Evolutionary conservation across 2,113 vertebrate genomes (phyloP), one percentile per base, ranked within the genome.

Genomic region (Falco punctatus): DNA sequence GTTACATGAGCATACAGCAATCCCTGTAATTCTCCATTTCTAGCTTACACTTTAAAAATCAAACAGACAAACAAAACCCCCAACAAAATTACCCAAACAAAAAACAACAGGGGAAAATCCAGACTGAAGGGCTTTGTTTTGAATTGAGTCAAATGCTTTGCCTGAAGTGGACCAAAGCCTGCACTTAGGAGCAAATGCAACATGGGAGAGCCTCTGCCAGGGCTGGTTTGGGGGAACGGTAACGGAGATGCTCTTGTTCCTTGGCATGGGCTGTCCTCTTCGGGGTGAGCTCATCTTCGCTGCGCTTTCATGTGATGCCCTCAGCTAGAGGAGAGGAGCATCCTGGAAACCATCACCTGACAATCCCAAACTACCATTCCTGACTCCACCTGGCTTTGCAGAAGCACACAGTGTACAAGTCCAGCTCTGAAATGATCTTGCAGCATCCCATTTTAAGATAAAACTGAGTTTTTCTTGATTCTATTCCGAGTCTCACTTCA

Each of bases 11-110:
- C 62, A 72, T 2, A 42, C 42, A 48, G 61, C 32, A 48, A 66
- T 91, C 81, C 78, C 62, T 83, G 54, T 58, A 77, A 52, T 89
- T 91, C 74, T 85, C 69, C 74, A 62, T 57, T 85, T 77, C 46
- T 70, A 72, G 58, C 65, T 92, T 70, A 52, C 24, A 9, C 42
- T 70, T 73, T 6, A 73, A 79, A 86, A 54, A 74, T 48, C 65
- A 62, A 42, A 38, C 65, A 64, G 24, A 19, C 22, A 55, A 72
- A 51, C 32, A 57, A 49, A 42, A 9, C 10, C 21, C 21, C 13
- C 42, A 42, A 17, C 13, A 32, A 24, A 9, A 32, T 19, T n/a
- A 30, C 11, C 16, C 33, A 30, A 26, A 16, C 72, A 52, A 19
- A 48, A 66, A 11, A 15, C 8, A 67, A 8, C 57, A 33, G 71